Percentiles rank a stretch among this genome's conserved stretches.
These are phyloP conservation scores for Macrostomum lignano DNA, from an alignment of 1,140 invertebrate species.

Conservation along the genomic window DNA sequence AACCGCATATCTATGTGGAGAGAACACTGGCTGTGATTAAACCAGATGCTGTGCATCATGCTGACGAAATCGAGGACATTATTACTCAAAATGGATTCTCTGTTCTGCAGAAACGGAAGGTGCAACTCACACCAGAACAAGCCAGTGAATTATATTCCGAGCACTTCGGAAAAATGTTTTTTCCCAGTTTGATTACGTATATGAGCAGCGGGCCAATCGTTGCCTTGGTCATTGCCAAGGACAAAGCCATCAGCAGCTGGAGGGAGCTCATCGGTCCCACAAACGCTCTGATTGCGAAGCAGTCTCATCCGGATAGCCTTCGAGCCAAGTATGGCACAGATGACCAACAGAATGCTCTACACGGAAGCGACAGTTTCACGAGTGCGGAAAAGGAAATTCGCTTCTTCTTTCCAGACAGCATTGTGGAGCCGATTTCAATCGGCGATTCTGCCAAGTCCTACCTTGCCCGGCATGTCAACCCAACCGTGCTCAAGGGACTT, in stretches of 20 bases:
- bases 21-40: constrained; percentile 45
- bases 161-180: constrained; percentile 39
- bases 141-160: constrained; percentile 48
- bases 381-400: constrained; percentile 29
- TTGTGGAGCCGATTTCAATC: constrained; percentile 22
- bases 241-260: constrained; percentile 40
- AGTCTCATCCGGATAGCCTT: constrained; percentile 40
- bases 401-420: constrained; percentile 57
- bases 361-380: constrained; percentile 21
- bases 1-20: not conserved
- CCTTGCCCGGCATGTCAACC: constrained; percentile 36
- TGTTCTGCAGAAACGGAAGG: constrained; percentile 35
- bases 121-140: constrained; percentile 45
- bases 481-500: constrained; percentile 37
- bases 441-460: constrained; percentile 35
- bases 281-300: constrained; percentile 34
- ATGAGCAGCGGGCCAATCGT: constrained; percentile 44
- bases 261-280: constrained; percentile 39
- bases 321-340: constrained; percentile 40
- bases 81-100: constrained; percentile 41
- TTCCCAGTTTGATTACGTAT: constrained; percentile 41
- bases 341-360: constrained; percentile 30
- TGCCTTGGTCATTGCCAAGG: constrained; percentile 37
- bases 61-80: constrained; percentile 39
- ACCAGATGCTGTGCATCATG: constrained; percentile 41